These are phyloP conservation scores for Apis cerana DNA, from an alignment of 1,140 invertebrate species.

Conservation along the genomic window DNA sequence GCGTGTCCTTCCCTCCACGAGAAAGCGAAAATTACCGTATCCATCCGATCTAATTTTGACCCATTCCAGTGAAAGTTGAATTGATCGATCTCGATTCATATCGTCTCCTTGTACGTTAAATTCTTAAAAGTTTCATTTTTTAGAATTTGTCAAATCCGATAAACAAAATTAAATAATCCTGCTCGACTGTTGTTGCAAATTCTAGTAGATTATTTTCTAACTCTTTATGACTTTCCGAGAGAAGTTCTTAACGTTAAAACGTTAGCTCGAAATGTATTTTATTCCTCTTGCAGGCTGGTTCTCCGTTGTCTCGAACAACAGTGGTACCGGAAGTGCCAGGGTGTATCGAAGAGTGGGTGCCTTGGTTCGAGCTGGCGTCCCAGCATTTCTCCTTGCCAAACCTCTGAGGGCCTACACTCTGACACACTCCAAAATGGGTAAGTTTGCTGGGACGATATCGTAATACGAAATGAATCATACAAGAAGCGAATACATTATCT, in stretches of 20 bases:
- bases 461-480: not conserved
- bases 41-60: not conserved
- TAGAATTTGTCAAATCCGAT: no score
- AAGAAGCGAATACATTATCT: no score
- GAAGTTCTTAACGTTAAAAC: no score
- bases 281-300: conserved; percentile 78
- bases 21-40: conserved; percentile 52
- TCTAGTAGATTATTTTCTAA: no score
- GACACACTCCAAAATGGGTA: conserved; percentile 79
- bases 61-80: no score
- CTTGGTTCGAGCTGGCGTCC: conserved; percentile 76
- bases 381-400: conserved; percentile 77
- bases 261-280: no score
- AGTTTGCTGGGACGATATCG: conserved; percentile 44
- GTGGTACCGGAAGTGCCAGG: conserved; percentile 76
- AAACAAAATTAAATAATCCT: no score
- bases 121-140: no score
- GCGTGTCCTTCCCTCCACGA: conserved; percentile 36
- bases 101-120: no score
- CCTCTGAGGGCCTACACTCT: conserved; percentile 77
- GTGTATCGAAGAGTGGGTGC: conserved; percentile 78
- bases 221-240: no score
- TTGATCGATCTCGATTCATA: no score
- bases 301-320: conserved; percentile 79
- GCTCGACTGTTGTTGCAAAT: no score